Conservation (phyloP, 2,797 vertebrate species). For the Gallinago stenura region DNA sequence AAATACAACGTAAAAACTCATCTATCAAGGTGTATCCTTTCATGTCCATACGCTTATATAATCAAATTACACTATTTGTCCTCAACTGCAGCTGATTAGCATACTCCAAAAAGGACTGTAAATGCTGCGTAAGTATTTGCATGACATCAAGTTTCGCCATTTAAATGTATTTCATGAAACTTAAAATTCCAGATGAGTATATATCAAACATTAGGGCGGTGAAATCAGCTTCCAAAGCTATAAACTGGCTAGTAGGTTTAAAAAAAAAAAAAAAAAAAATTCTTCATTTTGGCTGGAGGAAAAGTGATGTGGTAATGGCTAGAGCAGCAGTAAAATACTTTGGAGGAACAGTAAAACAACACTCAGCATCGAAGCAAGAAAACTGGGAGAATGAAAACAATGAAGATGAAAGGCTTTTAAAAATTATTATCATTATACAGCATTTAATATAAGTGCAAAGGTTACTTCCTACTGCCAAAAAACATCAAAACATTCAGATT, state of each 20-base stretch:
- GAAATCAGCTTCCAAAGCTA: background rate
- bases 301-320: background rate
- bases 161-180: background rate
- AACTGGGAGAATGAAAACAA: background rate
- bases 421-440: background rate
- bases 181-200: background rate
- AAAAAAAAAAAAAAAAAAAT: background rate
- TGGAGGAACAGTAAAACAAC: background rate
- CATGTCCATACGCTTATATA: background rate
- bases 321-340: background rate
- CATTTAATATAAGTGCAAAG: background rate
- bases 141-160: background rate
- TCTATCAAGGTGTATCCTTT: background rate
- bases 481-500: background rate
- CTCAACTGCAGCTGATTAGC: background rate
- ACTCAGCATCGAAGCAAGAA: background rate
- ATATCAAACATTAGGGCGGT: background rate
- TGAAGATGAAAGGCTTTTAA: background rate
- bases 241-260: background rate
- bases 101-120: background rate
- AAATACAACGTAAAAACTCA: background rate
- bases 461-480: background rate
- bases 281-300: background rate
- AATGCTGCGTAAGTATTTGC: background rate
- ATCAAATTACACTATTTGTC: background rate